Conservation (phyloP, 2,113 vertebrate species). For the Rhodinocichla rosea region DNA sequence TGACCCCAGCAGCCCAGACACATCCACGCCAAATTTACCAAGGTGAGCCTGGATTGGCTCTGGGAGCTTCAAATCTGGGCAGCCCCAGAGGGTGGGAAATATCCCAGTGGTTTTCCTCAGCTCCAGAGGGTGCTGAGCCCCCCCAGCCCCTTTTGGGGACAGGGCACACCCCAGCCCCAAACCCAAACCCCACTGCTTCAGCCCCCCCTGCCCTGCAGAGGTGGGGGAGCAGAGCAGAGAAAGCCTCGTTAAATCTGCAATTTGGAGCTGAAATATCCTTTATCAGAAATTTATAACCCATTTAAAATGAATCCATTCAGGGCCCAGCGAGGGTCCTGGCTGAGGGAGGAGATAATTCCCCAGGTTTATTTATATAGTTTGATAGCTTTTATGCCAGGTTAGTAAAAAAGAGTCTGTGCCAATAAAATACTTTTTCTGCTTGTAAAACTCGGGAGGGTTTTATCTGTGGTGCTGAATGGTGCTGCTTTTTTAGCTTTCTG, state of each 20-base stretch:
- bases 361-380: conserved; percentile 41
- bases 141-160: background rate
- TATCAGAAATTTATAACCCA: conserved; percentile 45
- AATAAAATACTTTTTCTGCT: conserved; percentile 27
- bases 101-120: background rate
- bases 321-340: background rate
- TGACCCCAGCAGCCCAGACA: background rate
- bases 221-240: background rate
- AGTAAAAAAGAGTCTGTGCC: conserved; percentile 13
- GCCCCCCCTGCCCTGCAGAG: background rate
- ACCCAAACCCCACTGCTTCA: background rate
- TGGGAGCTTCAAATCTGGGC: background rate
- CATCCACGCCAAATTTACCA: background rate
- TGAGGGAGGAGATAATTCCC: conserved; percentile 28
- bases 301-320: conserved; percentile 5
- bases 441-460: background rate
- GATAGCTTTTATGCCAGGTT: conserved; percentile 37
- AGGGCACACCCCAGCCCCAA: background rate
- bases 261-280: conserved; percentile 20
- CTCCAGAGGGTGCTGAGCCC: background rate
- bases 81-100: background rate
- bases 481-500: background rate
- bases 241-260: background rate
- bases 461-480: background rate
- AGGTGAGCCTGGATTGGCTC: background rate